A percentile compares a stretch with the other conserved stretches of the same genome.
These are phyloP conservation scores for Ceriagrion tenellum DNA, from an alignment of 2,888 invertebrate genomes.

Conservation along the genomic window DNA sequence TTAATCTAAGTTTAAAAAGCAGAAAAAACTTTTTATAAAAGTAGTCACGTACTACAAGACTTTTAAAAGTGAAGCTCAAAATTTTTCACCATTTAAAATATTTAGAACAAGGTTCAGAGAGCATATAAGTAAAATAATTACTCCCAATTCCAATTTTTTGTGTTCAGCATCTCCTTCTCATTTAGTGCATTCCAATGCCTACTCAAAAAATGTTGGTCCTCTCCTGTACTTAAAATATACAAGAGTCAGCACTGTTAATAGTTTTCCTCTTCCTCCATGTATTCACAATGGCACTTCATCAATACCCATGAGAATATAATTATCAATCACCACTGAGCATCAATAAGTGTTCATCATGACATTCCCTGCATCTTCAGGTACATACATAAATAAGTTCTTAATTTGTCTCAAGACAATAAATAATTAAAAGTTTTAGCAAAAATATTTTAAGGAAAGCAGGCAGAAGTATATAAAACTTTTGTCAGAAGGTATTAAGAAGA, in stretches of 20 bases:
- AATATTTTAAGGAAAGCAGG: conserved; percentile 18
- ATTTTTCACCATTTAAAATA: not conserved
- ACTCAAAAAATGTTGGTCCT: conserved; percentile 40
- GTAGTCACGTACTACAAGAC: not conserved
- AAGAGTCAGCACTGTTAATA: conserved; percentile 3
- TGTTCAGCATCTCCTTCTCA: not conserved
- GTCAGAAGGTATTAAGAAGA: not conserved
- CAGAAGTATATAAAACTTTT: not conserved
- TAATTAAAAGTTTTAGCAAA: conserved; percentile 30
- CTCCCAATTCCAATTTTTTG: not conserved
- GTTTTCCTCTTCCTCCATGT: not conserved
- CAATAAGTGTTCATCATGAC: not conserved
- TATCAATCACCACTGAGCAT: conserved; percentile 3
- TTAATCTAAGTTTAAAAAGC: conserved; percentile 31
- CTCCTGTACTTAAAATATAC: conserved; percentile 28
- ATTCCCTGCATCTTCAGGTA: conserved; percentile 22
- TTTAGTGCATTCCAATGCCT: not conserved
- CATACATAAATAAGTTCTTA: conserved; percentile 33
- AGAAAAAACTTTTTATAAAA: conserved; percentile 27
- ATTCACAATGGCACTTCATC: not conserved
- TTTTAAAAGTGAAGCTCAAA: not conserved
- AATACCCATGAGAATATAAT: not conserved
- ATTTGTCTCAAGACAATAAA: conserved; percentile 38
- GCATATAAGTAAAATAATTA: not conserved
- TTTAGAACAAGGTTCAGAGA: not conserved